Conservation (phyloP, 1,140 invertebrate genomes). For the Diabrotica undecimpunctata region DNA sequence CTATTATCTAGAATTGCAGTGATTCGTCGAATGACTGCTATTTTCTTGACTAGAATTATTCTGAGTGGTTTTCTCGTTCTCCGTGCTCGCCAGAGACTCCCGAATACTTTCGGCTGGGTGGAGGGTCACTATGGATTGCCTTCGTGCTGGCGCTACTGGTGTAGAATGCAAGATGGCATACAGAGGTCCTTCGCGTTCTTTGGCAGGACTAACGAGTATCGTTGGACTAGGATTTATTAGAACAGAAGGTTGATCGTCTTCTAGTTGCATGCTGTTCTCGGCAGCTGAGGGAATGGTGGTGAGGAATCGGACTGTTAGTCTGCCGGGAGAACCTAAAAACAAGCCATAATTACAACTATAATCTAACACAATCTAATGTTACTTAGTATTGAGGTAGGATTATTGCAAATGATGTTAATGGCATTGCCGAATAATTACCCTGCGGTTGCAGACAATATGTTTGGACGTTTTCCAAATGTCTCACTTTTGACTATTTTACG, state of each 20-base stretch:
- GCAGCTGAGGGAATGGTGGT: constrained; percentile 79
- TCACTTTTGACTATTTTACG: no score
- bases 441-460: no score
- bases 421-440: no score
- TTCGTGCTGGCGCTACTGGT: constrained; percentile 26
- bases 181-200: constrained; percentile 39
- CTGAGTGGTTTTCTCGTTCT: constrained; percentile 1
- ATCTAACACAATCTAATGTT: background rate
- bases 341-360: background rate
- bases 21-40: constrained; percentile 12
- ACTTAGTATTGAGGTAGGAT: no score
- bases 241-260: constrained; percentile 48
- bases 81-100: background rate
- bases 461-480: no score
- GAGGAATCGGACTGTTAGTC: constrained; percentile 57
- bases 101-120: constrained; percentile 36
- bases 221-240: constrained; percentile 22
- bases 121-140: constrained; percentile 44
- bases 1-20: constrained; percentile 27
- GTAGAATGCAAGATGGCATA: constrained; percentile 43
- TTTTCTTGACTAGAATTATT: constrained; percentile 18
- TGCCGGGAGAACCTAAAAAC: constrained; percentile 15
- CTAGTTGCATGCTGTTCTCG: constrained; percentile 70
- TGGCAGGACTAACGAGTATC: constrained; percentile 41
- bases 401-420: no score